These are phyloP conservation scores for Leuciscus waleckii DNA, from an alignment of 2,797 vertebrate species.

Conservation along the genomic window DNA sequence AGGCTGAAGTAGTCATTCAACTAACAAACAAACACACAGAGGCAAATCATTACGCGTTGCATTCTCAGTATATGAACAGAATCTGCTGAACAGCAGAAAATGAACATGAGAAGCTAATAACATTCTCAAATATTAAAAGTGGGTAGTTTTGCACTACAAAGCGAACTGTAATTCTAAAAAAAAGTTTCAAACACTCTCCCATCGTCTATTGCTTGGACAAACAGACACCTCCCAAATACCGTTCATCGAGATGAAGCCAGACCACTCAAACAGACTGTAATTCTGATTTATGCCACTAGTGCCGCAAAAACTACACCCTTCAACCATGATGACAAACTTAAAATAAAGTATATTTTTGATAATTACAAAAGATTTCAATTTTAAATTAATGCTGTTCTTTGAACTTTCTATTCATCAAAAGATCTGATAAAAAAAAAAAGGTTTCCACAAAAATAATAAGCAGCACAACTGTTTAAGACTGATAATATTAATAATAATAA, in stretches of 20 bases:
- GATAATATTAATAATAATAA: not conserved
- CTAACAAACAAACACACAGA: not conserved
- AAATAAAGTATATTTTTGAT: not conserved
- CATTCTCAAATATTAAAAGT: not conserved
- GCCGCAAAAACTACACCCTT: not conserved
- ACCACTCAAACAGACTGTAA: not conserved
- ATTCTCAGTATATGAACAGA: not conserved
- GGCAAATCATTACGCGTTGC: not conserved
- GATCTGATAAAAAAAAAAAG: not conserved
- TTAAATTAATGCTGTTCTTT: not conserved
- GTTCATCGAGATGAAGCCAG: not conserved
- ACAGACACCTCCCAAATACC: not conserved
- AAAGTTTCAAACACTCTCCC: not conserved
- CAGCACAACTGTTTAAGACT: not conserved
- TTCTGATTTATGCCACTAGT: not conserved
- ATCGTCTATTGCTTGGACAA: not conserved
- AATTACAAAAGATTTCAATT: not conserved
- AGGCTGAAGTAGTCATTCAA: not conserved
- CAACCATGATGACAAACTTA: not conserved
- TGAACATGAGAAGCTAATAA: not conserved
- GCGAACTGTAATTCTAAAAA: not conserved
- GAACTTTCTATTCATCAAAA: not conserved
- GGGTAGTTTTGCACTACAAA: not conserved
- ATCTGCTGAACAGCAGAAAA: not conserved
- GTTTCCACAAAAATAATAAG: not conserved